Evolutionary conservation across 2,113 vertebrate species (phyloP).

Genomic region (Atlantisia rogersi): DNA sequence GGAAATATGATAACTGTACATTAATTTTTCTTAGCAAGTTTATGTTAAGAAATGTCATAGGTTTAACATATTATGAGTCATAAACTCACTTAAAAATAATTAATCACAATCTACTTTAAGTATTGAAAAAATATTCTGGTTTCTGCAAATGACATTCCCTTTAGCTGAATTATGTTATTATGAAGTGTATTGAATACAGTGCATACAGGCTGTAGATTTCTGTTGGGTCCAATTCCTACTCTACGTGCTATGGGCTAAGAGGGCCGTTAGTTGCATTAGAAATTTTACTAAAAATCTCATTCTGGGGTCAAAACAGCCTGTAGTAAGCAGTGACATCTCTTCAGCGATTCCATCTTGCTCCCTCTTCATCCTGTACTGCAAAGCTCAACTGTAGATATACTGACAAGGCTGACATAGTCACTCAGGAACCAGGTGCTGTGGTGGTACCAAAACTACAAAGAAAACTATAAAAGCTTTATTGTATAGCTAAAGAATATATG

Average conservation of each 20-base stretch:
- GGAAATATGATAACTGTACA: background rate
- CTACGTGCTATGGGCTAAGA: background rate
- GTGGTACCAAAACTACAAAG: background rate
- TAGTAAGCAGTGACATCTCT: background rate
- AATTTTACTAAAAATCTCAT: background rate
- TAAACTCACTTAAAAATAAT: background rate
- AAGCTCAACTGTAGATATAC: background rate
- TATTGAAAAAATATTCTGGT: background rate
- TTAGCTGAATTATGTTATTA: background rate
- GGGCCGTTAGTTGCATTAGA: background rate
- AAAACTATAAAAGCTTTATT: background rate
- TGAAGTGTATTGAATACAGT: background rate
- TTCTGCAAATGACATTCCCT: background rate
- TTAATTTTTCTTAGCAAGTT: background rate
- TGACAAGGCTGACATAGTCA: background rate
- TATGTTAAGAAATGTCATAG: background rate
- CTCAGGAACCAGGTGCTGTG: background rate
- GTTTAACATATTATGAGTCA: background rate
- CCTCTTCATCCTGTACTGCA: fast-evolving
- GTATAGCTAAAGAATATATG: background rate
- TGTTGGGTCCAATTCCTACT: background rate
- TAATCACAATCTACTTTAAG: background rate
- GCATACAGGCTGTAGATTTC: background rate
- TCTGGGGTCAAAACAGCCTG: background rate
- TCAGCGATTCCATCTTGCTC: background rate